A percentile compares a stretch with the other conserved stretches of the same genome.
phyloP scores from a whole-genome alignment of 2,888 invertebrate genomes.

The Horisme vitalbata region DNA sequence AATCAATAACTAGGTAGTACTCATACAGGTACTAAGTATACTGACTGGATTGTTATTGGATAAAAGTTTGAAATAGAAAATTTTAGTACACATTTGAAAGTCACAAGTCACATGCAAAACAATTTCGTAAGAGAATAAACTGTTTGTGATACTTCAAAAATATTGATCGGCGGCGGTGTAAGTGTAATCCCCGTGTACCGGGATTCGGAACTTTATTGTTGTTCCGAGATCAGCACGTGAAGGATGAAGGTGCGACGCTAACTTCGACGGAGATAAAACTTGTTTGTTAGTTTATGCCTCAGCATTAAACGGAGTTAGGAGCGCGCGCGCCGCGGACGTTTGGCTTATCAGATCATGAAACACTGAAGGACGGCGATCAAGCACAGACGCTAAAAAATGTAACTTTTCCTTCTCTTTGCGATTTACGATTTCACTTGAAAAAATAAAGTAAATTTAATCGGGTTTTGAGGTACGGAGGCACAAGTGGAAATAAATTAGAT shows the following conservation, averaged over 20 bases:
- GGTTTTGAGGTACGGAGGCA: slow-evolving; percentile 25
- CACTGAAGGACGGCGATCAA: slow-evolving; percentile 38
- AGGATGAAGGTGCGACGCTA: slow-evolving; percentile 74
- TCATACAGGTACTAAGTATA: no score
- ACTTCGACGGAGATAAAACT: slow-evolving; percentile 74
- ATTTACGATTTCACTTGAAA: slow-evolving; percentile 31
- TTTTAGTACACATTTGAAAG: no score
- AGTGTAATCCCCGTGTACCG: slow-evolving; percentile 52
- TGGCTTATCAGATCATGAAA: slow-evolving; percentile 49
- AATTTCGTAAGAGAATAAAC: slow-evolving; percentile 9
- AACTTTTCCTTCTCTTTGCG: slow-evolving; percentile 31
- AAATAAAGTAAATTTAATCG: slow-evolving; percentile 28
- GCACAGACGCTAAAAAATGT: slow-evolving; percentile 32
- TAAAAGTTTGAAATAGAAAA: no score
- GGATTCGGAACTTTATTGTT: slow-evolving; percentile 67
- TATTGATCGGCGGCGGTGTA: slow-evolving; percentile 34
- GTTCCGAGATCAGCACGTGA: slow-evolving; percentile 70
- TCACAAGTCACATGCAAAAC: no score
- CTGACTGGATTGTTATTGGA: no score
- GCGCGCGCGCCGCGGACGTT: slow-evolving; percentile 38
- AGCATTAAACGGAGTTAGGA: slow-evolving; percentile 52
- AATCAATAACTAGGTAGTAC: no score
- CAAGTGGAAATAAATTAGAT: slow-evolving; percentile 31
- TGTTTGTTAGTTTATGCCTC: slow-evolving; percentile 70
- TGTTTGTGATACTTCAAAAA: slow-evolving; percentile 7